phyloP scores from a whole-genome alignment of 2,888 invertebrate genomes.

The Drosophila dives region DNA sequence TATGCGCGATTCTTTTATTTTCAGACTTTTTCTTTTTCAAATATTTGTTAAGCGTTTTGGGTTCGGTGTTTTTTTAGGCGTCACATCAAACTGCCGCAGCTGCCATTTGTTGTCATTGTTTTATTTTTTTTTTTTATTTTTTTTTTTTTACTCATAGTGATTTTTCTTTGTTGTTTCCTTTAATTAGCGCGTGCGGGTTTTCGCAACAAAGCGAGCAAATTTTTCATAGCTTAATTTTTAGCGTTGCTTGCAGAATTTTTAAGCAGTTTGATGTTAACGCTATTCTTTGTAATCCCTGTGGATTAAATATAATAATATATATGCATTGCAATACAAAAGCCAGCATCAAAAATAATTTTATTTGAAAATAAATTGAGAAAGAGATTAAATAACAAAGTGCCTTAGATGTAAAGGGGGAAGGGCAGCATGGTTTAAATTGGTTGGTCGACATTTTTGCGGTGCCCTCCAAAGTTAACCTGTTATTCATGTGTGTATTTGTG shows the following conservation, averaged over 20 bases:
- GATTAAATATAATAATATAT: slow-evolving; percentile 46
- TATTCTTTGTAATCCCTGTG: slow-evolving; percentile 18
- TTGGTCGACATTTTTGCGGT: slow-evolving; percentile 63
- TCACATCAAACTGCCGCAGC: slow-evolving; percentile 23
- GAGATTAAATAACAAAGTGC: slow-evolving; percentile 56
- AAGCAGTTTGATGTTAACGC: slow-evolving; percentile 65
- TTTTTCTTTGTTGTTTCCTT: slow-evolving; percentile 59
- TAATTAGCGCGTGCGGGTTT: slow-evolving; percentile 69
- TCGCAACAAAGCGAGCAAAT: slow-evolving; percentile 21
- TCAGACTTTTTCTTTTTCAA: background rate
- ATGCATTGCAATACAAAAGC: slow-evolving; percentile 45
- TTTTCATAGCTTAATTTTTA: slow-evolving; percentile 57
- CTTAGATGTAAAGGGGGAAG: slow-evolving; percentile 53
- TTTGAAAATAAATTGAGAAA: slow-evolving; percentile 21
- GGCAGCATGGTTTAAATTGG: slow-evolving; percentile 54
- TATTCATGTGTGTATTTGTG: slow-evolving; percentile 15
- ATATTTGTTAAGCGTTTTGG: background rate
- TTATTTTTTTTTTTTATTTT: slow-evolving; percentile 46
- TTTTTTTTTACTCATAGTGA: slow-evolving; percentile 52
- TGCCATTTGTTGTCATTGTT: slow-evolving; percentile 39
- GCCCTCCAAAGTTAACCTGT: slow-evolving; percentile 51
- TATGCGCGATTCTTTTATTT: slow-evolving; percentile 52
- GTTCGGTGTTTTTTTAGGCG: slow-evolving; percentile 3
- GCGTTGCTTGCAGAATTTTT: slow-evolving; percentile 36
- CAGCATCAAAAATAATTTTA: slow-evolving; percentile 24